Evolutionary conservation across 2,113 vertebrate genomes (phyloP).

Genomic region (Onychorhynchus coronatus): DNA sequence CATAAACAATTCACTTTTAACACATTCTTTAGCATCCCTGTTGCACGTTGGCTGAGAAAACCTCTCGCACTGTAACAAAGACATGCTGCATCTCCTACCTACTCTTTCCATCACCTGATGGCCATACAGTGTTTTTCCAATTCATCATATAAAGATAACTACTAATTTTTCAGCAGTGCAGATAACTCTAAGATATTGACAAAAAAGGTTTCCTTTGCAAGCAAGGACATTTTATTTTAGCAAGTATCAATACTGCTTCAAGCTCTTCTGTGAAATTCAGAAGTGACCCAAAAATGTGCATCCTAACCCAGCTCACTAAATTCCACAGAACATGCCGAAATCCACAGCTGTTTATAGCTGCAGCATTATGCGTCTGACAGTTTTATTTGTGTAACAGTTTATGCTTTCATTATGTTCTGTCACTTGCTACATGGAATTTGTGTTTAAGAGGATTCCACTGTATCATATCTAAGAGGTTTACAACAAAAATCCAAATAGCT

Average conservation of each 20-base stretch:
- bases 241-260: background rate
- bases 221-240: background rate
- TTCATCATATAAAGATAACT: background rate
- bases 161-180: background rate
- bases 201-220: background rate
- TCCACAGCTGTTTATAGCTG: constrained; percentile 50
- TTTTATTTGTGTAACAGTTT: constrained; percentile 71
- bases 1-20: background rate
- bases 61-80: background rate
- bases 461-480: constrained; percentile 75
- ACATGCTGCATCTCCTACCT: background rate
- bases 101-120: background rate
- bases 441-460: constrained; percentile 72
- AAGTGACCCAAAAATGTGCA: constrained; percentile 25
- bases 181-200: background rate
- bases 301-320: background rate
- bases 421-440: constrained; percentile 73
- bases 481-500: constrained; percentile 67
- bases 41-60: background rate
- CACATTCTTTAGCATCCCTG: background rate
- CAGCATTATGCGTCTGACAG: constrained; percentile 60
- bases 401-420: constrained; percentile 72
- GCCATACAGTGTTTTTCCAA: background rate
- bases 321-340: background rate
- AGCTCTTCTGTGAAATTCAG: background rate